Evolutionary conservation across 1,140 invertebrate species (phyloP).

Genomic region (Magallana gigas): DNA sequence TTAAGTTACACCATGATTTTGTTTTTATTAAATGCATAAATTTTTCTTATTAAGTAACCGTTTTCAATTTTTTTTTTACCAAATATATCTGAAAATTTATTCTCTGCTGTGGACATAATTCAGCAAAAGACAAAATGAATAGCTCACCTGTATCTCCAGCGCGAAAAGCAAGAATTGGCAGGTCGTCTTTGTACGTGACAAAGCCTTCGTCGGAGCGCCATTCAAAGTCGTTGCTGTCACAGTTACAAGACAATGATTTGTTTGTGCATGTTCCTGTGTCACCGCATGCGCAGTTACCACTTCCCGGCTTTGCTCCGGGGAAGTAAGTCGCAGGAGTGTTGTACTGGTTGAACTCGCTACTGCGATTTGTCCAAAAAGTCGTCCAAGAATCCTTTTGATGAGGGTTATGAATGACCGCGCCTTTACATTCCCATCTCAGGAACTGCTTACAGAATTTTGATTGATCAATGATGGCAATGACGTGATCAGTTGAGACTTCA

Average conservation of each 20-base stretch:
- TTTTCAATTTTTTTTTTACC: too few relatives aligned
- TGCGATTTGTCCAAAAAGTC: constrained; percentile 70
- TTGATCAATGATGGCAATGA: constrained; percentile 63
- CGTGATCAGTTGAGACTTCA: constrained; percentile 63
- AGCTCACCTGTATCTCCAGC: constrained; percentile 74
- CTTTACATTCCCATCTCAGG: constrained; percentile 71
- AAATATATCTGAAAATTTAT: too few relatives aligned
- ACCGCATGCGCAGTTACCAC: constrained; percentile 68
- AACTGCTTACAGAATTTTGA: constrained; percentile 69
- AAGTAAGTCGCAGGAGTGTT: constrained; percentile 64
- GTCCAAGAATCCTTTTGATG: constrained; percentile 57
- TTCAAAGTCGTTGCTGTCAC: constrained; percentile 69
- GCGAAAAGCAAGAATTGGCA: constrained; percentile 69
- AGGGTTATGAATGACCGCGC: constrained; percentile 68
- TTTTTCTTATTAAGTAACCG: too few relatives aligned
- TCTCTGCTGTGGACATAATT: too few relatives aligned
- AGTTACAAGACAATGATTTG: constrained; percentile 63
- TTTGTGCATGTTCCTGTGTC: constrained; percentile 60
- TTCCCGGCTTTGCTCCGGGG: constrained; percentile 65
- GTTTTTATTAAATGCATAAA: too few relatives aligned
- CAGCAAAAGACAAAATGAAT: too few relatives aligned
- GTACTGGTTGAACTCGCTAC: constrained; percentile 2
- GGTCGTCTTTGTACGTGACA: constrained; percentile 68
- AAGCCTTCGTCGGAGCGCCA: constrained; percentile 69
- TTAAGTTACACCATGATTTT: too few relatives aligned